Evolutionary conservation across 2,797 vertebrate genomes (phyloP).

Genomic region (Danio aesculapii): DNA sequence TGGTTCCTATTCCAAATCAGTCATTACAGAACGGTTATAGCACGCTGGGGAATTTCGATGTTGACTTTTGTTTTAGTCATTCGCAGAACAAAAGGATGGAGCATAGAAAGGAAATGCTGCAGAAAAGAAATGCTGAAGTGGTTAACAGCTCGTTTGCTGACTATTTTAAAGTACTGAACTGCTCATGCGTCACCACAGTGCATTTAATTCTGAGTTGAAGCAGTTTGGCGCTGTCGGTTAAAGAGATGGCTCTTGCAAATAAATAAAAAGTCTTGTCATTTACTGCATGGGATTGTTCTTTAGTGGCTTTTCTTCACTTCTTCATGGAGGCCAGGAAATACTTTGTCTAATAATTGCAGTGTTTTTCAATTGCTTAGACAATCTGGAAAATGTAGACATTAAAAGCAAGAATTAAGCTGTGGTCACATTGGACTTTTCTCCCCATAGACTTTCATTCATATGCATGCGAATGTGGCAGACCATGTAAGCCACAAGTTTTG

Average conservation of each 20-base stretch:
- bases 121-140: background rate
- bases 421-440: too few relatives aligned
- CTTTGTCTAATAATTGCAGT: too few relatives aligned
- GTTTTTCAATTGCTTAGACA: too few relatives aligned
- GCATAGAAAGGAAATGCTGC: background rate
- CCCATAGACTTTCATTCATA: too few relatives aligned
- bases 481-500: too few relatives aligned
- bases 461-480: too few relatives aligned
- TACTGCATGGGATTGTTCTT: background rate
- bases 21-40: slow-evolving; percentile 53
- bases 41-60: slow-evolving; percentile 12
- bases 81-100: background rate
- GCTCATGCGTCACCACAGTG: background rate
- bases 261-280: background rate
- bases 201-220: background rate
- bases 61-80: slow-evolving; percentile 30
- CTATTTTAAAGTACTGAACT: background rate
- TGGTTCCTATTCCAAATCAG: slow-evolving; percentile 51
- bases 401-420: too few relatives aligned
- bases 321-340: too few relatives aligned
- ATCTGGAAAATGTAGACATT: too few relatives aligned
- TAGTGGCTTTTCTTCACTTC: too few relatives aligned
- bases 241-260: background rate
- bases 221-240: background rate
- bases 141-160: background rate